Evolutionary conservation across 2,113 vertebrate species (phyloP), one percentile per base, ranked within the genome.

Genomic region (Ellobius talpinus): DNA sequence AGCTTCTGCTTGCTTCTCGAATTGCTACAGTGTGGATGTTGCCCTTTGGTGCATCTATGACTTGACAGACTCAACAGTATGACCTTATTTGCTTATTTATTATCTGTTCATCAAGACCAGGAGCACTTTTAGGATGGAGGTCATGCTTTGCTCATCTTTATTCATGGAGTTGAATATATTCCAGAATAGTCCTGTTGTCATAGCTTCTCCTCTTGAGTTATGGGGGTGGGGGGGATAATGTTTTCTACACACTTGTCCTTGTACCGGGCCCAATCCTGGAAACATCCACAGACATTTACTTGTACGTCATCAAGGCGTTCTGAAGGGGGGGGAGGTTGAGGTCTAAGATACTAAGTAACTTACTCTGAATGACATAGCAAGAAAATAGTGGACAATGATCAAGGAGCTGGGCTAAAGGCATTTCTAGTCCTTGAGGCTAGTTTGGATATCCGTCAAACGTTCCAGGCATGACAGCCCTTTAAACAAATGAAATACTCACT

Each of bases 371-470:
- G 23, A 68, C 72, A 68, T 3, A 61, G 73, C 23, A 79, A 72
- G 19, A 39, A 89, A 4, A 16, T 1, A 74, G 61, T 82, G 88
- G 39, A 78, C 23, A 31, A 21, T 21, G 88, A 78, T 87, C 45
- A 17, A 29, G 3, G 33, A 17, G 0, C n/a, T 95, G 45, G 65
- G 73, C 92, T 72, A 70, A 89, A 78, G 47, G n/a, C 29, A 88
- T 89, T 92, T 90, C 17, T 90, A 42, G 21, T 81, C 82, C 61
- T 90, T 45, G 72, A 88, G 39, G 8, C 14, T 65, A 79, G 45
- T 94, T 91, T 74, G 26, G 39, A 76, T 91, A 93, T 91, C 19
- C 26, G n/a, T 92, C 24, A 42, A 87, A 77, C 52, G 45, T 81
- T 93, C 2, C 42, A 74, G 33, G 33, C 39, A 39, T 63, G n/a